Conservation (phyloP, 2,113 vertebrate genomes). For the Apistogramma diplotaenia region DNA sequence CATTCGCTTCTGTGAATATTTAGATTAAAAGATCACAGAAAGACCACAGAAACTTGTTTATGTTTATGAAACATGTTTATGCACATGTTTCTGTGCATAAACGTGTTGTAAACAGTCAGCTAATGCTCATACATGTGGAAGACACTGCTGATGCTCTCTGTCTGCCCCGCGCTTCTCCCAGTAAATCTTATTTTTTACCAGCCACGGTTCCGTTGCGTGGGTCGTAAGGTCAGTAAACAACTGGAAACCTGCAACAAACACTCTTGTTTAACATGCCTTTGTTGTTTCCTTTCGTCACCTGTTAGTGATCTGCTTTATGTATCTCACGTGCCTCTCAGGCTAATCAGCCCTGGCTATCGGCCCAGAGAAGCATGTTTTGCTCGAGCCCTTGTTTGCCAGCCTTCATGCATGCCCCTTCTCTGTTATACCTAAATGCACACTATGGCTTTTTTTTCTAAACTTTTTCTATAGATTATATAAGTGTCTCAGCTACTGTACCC, state of each 20-base stretch:
- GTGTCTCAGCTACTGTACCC: conserved; percentile 70
- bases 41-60: conserved; percentile 3
- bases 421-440: conserved; percentile 8
- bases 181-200: not conserved
- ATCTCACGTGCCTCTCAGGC: conserved; percentile 14
- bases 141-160: not conserved
- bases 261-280: not conserved
- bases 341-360: conserved; percentile 27
- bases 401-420: not conserved
- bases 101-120: conserved; percentile 3
- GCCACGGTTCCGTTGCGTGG: not conserved
- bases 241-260: not conserved
- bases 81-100: conserved; percentile 18
- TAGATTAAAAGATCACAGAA: not conserved
- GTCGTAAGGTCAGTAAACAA: not conserved
- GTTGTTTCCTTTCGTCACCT: conserved; percentile 27
- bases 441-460: conserved; percentile 58
- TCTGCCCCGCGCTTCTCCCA: not conserved
- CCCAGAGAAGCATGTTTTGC: conserved; percentile 11
- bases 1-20: conserved; percentile 29
- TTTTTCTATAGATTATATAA: conserved; percentile 66
- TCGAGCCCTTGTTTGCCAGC: conserved; percentile 11
- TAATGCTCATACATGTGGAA: conserved; percentile 11
- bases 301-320: conserved; percentile 33
- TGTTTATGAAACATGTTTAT: conserved; percentile 31